These are phyloP conservation scores for Camelus dromedarius DNA, from an alignment of 2,113 vertebrate genomes.

Conservation along the genomic window DNA sequence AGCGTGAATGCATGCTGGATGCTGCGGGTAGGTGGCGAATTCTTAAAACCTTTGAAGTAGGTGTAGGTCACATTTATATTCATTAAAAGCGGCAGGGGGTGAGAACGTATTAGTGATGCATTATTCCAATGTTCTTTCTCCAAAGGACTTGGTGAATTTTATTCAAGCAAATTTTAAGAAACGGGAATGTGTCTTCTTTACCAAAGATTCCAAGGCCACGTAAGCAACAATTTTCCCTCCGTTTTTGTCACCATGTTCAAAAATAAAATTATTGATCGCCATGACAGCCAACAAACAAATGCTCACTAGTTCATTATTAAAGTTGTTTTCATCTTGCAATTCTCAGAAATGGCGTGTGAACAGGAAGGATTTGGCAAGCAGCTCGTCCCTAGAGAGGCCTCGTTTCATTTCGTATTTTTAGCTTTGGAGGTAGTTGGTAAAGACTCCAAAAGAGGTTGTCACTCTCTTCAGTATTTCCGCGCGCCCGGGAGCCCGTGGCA, in stretches of 20 bases:
- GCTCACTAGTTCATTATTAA: neutral
- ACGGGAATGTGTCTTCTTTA: slow-evolving; percentile 90
- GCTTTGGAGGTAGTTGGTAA: neutral
- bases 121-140: slow-evolving; percentile 55
- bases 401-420: neutral
- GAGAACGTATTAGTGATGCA: neutral
- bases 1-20: neutral
- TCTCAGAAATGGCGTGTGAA: neutral
- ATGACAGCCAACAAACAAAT: neutral
- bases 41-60: neutral
- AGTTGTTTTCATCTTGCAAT: neutral
- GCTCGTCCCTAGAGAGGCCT: neutral
- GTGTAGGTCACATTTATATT: neutral
- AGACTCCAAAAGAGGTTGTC: neutral
- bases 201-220: slow-evolving; percentile 88
- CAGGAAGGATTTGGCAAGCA: neutral
- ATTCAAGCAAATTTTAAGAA: slow-evolving; percentile 91
- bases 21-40: neutral
- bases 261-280: neutral
- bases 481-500: neutral
- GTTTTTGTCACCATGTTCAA: neutral
- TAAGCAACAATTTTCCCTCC: slow-evolving; percentile 80
- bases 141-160: slow-evolving; percentile 88
- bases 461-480: accelerated
- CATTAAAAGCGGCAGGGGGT: neutral